Base-by-base conservation (phyloP, 2,797 vertebrate species). In the Valencia hispanica region DNA sequence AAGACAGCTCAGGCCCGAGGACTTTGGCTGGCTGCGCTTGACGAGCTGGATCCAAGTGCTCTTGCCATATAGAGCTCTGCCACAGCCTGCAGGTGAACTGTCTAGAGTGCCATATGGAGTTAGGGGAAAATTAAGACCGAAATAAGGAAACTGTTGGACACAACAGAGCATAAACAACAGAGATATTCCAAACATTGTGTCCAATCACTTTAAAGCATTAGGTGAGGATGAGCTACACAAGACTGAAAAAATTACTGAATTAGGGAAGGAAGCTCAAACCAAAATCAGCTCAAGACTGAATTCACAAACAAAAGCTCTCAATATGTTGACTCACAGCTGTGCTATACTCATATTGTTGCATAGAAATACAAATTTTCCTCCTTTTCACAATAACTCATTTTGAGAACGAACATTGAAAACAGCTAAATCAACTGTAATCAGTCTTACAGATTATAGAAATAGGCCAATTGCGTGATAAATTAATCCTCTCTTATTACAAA, bases 21-120 rank as follows among this genome's bases (percentile, higher is more conserved):
- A 97, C 95, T 95, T 96, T 94, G 93, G 96, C 96, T 96, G 82
- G 90, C 92, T 93, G 92, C 84, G 92, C 90, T 89, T 89, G 87
- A 92, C 92, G 92, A 92, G 93, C 88, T 91, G 88, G 82, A 94
- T 92, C 89, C 50, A 43, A 91, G 86, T 76, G 18, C 88, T 81
- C 84, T 84, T 83, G 76, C 89, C 90, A 90, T 88, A 87, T 87
- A 93, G n/a, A n/a, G 94, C 96, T 96, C 96, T 95, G 96, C 95
- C 96, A 96, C 96, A 97, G 97, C 98, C 98, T 96, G 96, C 97
- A 99, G 98, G 97, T 99, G 97, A 98, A 98, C 96, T 97, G 97
- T 98, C 97, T 98, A 96, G 95, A 96, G 94, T 94, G 94, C 97
- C 98, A 99, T 98, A 99, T 99, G 98, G 98, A 98, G 97, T 81